Percentiles rank a stretch among this genome's conserved stretches.
phyloP scores from a whole-genome alignment of 2,888 invertebrate species.

The Eilema sororculum region DNA sequence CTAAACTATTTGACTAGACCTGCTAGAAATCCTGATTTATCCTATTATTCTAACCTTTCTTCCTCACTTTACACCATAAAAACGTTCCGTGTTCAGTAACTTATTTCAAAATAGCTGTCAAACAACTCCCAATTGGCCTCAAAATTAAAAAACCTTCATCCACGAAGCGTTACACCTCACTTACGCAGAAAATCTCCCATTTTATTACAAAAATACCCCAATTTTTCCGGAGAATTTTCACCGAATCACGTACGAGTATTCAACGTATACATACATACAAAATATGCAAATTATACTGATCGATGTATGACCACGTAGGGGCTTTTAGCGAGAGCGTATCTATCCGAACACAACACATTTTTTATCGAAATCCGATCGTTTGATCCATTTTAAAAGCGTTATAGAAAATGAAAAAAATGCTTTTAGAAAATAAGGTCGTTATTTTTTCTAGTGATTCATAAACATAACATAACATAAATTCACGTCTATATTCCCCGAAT shows the following conservation, averaged over 20 bases:
- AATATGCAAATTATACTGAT: slow-evolving; percentile 1
- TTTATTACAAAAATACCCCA: slow-evolving; percentile 5
- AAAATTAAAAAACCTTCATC: slow-evolving; percentile 2
- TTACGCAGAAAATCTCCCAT: slow-evolving; percentile 2
- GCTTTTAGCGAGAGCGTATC: slow-evolving; percentile 3
- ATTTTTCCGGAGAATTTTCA: neutral
- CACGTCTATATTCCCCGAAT: too few relatives aligned
- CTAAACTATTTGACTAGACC: too few relatives aligned
- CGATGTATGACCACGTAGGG: neutral
- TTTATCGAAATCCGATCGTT: slow-evolving; percentile 14
- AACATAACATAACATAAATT: too few relatives aligned
- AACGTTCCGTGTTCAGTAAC: neutral
- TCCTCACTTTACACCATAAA: too few relatives aligned
- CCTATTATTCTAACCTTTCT: neutral
- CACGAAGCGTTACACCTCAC: neutral
- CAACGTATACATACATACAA: slow-evolving; percentile 4
- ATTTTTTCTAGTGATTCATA: neutral
- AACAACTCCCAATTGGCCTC: neutral
- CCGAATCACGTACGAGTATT: slow-evolving; percentile 8
- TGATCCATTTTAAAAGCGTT: slow-evolving; percentile 7
- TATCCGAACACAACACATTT: slow-evolving; percentile 4
- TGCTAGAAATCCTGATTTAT: neutral
- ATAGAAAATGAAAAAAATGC: neutral
- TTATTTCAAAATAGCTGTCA: neutral
- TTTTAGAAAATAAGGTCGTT: neutral